A percentile compares a stretch with the other conserved stretches of the same genome.
Conservation (phyloP, 2,113 vertebrate species). For the Phrynosoma blainvillii region DNA sequence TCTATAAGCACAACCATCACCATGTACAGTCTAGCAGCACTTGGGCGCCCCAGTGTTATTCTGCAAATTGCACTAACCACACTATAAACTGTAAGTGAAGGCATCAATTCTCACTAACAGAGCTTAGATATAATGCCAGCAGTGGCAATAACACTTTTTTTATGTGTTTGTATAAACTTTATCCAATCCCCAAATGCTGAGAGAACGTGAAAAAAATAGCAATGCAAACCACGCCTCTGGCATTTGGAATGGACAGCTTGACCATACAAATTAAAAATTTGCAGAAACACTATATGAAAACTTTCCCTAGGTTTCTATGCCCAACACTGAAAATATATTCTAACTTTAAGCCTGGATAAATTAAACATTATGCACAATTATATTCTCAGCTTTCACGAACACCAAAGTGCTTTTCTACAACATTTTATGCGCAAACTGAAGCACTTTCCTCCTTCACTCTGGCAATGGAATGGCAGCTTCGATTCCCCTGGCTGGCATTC, state of each 20-base stretch:
- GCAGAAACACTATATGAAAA: background rate
- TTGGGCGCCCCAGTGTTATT: background rate
- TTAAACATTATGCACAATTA: background rate
- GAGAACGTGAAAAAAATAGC: background rate
- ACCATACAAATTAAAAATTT: background rate
- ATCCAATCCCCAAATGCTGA: background rate
- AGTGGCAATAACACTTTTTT: background rate
- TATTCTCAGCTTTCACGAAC: background rate
- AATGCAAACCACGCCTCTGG: background rate
- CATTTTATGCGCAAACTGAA: background rate
- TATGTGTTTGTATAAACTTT: background rate
- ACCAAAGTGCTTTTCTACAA: background rate
- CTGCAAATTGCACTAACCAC: background rate
- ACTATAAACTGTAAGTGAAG: background rate
- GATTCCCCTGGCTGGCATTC: constrained; percentile 8
- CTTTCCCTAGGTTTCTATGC: background rate
- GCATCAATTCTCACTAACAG: background rate
- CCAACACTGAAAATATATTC: background rate
- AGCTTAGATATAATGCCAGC: background rate
- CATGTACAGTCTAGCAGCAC: background rate
- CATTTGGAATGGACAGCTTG: background rate
- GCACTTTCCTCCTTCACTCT: background rate
- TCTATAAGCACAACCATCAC: background rate
- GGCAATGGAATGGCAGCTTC: background rate
- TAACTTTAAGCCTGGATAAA: background rate